These are phyloP conservation scores for Metaphire vulgaris DNA, from an alignment of 1,140 invertebrate species.

Conservation along the genomic window DNA sequence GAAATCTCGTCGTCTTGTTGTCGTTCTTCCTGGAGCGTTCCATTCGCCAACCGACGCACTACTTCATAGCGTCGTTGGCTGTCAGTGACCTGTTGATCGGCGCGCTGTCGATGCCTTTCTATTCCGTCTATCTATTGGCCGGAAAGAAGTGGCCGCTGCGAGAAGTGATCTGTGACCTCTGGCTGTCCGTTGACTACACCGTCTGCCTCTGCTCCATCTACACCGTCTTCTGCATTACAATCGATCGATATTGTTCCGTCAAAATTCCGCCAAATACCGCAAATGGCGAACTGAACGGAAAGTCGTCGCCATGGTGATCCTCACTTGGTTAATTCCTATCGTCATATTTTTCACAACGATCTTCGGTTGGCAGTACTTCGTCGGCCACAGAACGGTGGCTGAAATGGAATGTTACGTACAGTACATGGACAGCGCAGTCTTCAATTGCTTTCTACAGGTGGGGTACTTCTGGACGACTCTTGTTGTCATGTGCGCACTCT, in stretches of 20 bases:
- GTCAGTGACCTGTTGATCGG: conserved; percentile 97
- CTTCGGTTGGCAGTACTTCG: conserved; percentile 97
- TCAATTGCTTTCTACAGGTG: conserved; percentile 94
- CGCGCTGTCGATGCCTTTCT: conserved; percentile 78
- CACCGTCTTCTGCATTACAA: conserved; percentile 95
- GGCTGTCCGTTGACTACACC: conserved; percentile 98
- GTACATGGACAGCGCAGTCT: conserved; percentile 94
- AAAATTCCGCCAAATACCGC: conserved; percentile 94
- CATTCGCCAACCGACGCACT: conserved; percentile 97
- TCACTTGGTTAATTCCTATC: conserved; percentile 94
- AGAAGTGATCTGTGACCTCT: conserved; percentile 90
- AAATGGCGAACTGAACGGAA: conserved; percentile 91
- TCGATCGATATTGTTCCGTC: conserved; percentile 97
- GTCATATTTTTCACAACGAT: conserved; percentile 96
- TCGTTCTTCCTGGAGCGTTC: conserved; percentile 94
- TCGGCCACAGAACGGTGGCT: conserved; percentile 64
- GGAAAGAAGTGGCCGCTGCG: conserved; percentile 95
- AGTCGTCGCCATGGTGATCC: conserved; percentile 74
- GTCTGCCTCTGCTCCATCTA: conserved; percentile 98
- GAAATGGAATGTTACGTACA: conserved; percentile 91
- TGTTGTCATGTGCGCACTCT: conserved; percentile 59
- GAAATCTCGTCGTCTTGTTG: conserved; percentile 91
- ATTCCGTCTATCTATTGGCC: conserved; percentile 83
- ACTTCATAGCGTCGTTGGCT: conserved; percentile 96
- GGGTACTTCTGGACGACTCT: conserved; percentile 94